These are phyloP conservation scores for Pachydiplax longipennis DNA, from an alignment of 2,888 invertebrate genomes.

Conservation along the genomic window DNA sequence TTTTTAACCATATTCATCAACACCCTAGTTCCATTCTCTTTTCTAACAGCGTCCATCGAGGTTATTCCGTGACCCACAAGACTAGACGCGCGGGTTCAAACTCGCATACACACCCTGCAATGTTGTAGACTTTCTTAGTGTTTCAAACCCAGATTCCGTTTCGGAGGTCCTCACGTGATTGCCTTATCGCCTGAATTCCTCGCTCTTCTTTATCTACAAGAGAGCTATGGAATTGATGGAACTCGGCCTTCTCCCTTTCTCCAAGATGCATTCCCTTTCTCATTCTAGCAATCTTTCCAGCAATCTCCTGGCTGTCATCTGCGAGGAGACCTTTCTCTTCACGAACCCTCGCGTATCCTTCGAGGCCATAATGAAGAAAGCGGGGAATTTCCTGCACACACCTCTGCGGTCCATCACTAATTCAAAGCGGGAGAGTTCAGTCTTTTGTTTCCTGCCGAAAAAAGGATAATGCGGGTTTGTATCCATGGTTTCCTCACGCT, in stretches of 20 bases:
- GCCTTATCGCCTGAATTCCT: neutral
- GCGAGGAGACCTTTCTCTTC: neutral
- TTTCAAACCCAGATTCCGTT: neutral
- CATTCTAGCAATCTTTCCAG: neutral
- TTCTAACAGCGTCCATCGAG: neutral
- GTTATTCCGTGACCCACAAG: neutral
- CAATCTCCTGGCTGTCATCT: neutral
- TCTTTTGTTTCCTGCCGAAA: neutral
- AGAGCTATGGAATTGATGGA: constrained; percentile 18
- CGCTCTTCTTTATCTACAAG: neutral
- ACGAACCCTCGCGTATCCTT: neutral
- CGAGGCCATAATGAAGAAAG: neutral
- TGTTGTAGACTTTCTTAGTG: neutral
- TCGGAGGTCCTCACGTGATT: neutral
- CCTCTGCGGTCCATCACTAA: neutral
- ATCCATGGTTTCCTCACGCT: no score
- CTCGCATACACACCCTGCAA: neutral
- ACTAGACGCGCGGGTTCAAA: neutral
- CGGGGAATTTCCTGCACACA: neutral
- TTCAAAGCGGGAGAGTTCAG: neutral
- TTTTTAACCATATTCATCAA: no score
- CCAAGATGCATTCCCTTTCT: neutral
- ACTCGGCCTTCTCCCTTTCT: neutral
- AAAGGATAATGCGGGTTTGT: neutral
- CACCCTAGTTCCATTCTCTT: no score